A percentile compares a stretch with the other conserved stretches of the same genome.
These are phyloP conservation scores for Dascyllus trimaculatus DNA, from an alignment of 2,113 vertebrate genomes.

Conservation along the genomic window DNA sequence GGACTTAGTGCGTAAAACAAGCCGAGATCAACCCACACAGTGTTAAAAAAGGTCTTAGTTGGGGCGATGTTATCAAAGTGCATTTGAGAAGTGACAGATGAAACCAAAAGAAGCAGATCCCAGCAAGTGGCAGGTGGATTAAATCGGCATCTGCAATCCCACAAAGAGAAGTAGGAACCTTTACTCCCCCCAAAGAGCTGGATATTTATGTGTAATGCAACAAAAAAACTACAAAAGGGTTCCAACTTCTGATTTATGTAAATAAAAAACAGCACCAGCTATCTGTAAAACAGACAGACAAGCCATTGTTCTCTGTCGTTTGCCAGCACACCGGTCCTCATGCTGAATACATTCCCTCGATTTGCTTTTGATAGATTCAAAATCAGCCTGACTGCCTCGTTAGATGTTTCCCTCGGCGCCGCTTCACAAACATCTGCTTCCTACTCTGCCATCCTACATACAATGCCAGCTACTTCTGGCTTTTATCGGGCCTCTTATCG, in stretches of 20 bases:
- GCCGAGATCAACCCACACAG: no score
- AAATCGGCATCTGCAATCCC: not conserved
- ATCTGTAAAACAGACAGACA: not conserved
- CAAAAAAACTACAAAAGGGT: not conserved
- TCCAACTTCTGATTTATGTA: not conserved
- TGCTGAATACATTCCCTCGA: constrained; percentile 8
- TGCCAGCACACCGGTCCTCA: not conserved
- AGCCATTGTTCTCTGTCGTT: not conserved
- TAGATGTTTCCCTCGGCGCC: constrained; percentile 2
- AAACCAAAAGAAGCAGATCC: not conserved
- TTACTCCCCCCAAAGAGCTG: not conserved
- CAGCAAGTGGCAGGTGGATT: constrained; percentile 15
- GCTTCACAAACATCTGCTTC: constrained; percentile 38
- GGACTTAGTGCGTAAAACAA: no score
- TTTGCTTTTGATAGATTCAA: constrained; percentile 8
- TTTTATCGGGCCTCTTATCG: constrained; percentile 36
- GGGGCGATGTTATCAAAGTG: not conserved
- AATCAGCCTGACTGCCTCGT: constrained; percentile 7
- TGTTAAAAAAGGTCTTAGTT: no score
- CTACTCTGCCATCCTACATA: constrained; percentile 24
- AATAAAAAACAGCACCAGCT: not conserved
- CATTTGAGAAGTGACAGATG: not conserved
- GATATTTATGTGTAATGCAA: not conserved
- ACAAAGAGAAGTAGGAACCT: not conserved
- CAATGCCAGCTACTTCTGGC: constrained; percentile 2